Conservation (phyloP, 2,888 invertebrate genomes). For the Eristalis pertinax region DNA sequence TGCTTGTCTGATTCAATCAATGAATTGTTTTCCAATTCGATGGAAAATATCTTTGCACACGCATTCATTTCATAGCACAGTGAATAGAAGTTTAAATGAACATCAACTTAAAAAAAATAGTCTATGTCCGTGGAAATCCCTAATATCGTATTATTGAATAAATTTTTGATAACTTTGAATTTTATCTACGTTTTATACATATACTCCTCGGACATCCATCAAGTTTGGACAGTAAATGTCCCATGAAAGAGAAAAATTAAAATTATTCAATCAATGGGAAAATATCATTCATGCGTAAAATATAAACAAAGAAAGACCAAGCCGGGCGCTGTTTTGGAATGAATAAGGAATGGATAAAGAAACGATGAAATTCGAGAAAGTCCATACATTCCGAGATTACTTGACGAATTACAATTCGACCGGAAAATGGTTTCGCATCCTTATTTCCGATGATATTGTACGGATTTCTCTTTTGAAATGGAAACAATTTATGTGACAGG, state of each 20-base stretch:
- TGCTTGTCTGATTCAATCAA: constrained; percentile 12
- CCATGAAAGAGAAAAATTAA: constrained; percentile 37
- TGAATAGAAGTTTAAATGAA: constrained; percentile 44
- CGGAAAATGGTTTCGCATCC: constrained; percentile 72
- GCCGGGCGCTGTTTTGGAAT: constrained; percentile 18
- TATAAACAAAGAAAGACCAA: constrained; percentile 60
- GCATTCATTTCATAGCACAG: constrained; percentile 47
- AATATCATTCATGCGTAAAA: constrained; percentile 63
- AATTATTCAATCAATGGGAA: constrained; percentile 66
- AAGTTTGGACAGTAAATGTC: constrained; percentile 47
- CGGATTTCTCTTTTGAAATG: constrained; percentile 71
- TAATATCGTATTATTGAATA: constrained; percentile 32
- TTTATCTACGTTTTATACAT: constrained; percentile 36
- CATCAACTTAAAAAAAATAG: constrained; percentile 49
- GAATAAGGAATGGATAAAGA: background rate
- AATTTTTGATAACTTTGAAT: constrained; percentile 33
- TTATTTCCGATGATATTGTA: constrained; percentile 68
- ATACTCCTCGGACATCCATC: constrained; percentile 25
- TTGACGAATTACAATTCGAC: constrained; percentile 72
- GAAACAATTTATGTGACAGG: constrained; percentile 72
- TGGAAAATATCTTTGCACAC: constrained; percentile 16
- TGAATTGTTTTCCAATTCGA: constrained; percentile 6
- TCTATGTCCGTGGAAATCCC: constrained; percentile 3
- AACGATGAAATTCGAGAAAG: constrained; percentile 28
- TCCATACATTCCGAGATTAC: constrained; percentile 68